A percentile compares a stretch with the other conserved stretches of the same genome.
Evolutionary conservation across 2,888 invertebrate genomes (phyloP).

Genomic region (Campoplex nolae): DNA sequence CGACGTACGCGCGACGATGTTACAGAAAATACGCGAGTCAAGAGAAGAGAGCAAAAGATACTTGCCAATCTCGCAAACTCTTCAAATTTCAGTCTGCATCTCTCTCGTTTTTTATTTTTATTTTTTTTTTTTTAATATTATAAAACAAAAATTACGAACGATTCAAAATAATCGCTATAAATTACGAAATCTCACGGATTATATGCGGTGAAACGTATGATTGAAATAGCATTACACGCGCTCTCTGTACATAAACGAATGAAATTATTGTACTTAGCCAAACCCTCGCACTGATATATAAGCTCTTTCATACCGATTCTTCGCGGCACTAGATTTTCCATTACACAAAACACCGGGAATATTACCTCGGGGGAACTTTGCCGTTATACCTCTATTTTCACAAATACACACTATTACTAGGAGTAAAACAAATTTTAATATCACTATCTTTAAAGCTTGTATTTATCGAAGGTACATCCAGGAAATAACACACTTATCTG

Average conservation of each 20-base stretch:
- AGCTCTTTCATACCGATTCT: conserved; percentile 35
- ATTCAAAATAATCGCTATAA: conserved; percentile 29
- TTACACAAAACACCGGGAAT: conserved; percentile 22
- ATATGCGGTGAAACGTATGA: conserved; percentile 43
- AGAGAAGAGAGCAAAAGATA: conserved; percentile 29
- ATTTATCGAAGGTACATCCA: neutral
- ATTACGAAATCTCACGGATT: conserved; percentile 64
- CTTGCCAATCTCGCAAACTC: conserved; percentile 50
- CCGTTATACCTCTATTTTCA: conserved; percentile 27
- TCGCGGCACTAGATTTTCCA: conserved; percentile 24
- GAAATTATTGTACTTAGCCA: conserved; percentile 79
- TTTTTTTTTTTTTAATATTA: neutral
- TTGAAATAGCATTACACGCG: conserved; percentile 44
- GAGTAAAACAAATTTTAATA: conserved; percentile 53
- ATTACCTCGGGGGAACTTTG: neutral
- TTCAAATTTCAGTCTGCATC: conserved; percentile 33
- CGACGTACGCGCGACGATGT: conserved; percentile 53
- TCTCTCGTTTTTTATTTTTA: neutral
- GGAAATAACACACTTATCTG: neutral
- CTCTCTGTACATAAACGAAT: conserved; percentile 59
- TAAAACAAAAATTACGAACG: conserved; percentile 35
- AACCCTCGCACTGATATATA: conserved; percentile 51
- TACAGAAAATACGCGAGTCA: conserved; percentile 44
- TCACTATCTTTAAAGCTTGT: conserved; percentile 12
- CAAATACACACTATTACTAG: conserved; percentile 47